phyloP scores from a whole-genome alignment of 2,113 vertebrate species.

The Aptenodytes forsteri region DNA sequence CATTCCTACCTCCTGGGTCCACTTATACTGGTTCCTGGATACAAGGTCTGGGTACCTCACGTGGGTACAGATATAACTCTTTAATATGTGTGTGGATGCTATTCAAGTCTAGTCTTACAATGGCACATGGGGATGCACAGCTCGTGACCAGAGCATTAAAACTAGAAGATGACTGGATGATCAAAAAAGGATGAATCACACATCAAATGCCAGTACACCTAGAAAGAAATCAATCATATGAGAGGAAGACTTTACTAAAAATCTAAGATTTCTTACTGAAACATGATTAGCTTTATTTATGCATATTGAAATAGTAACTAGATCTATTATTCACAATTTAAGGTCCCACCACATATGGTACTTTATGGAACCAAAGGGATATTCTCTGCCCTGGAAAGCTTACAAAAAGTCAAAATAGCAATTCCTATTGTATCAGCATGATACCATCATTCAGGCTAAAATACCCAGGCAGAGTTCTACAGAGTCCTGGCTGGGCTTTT shows the following conservation, averaged over 20 bases:
- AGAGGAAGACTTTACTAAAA: neutral
- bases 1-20: neutral
- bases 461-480: neutral
- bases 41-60: neutral
- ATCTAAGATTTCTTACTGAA: neutral
- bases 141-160: neutral
- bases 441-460: neutral
- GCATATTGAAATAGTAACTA: neutral
- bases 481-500: neutral
- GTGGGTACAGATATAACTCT: accelerated
- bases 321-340: neutral
- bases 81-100: neutral
- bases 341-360: neutral
- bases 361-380: neutral
- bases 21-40: neutral
- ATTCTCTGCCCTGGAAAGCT: neutral
- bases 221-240: neutral
- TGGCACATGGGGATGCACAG: neutral
- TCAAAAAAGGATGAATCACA: neutral
- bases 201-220: neutral
- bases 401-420: neutral
- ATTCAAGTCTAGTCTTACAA: neutral
- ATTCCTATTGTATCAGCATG: neutral
- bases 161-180: neutral
- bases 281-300: neutral